A percentile compares a stretch with the other conserved stretches of the same genome.
phyloP scores from a whole-genome alignment of 1,140 invertebrate species.

The Zaprionus lachaisei region DNA sequence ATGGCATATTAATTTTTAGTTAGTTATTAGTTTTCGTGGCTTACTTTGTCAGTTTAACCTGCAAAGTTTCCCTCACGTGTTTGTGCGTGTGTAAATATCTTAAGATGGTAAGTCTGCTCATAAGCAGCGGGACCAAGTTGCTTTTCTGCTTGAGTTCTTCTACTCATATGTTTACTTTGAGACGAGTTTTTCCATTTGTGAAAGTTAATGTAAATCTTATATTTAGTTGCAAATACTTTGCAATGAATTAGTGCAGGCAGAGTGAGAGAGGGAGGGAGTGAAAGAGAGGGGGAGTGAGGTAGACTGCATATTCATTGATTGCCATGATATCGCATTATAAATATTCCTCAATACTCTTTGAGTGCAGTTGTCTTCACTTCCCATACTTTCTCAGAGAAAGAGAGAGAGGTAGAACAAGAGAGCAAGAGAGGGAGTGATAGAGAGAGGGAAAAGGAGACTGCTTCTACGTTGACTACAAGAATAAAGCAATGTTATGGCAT shows the following conservation, averaged over 20 bases:
- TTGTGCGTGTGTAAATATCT: slow-evolving; percentile 18
- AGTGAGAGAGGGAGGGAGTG: background rate
- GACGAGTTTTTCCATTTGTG: slow-evolving; percentile 27
- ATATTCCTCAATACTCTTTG: no score
- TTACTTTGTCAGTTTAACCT: slow-evolving; percentile 17
- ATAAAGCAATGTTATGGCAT: background rate
- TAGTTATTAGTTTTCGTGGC: slow-evolving; percentile 33
- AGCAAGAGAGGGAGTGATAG: background rate
- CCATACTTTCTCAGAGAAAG: background rate
- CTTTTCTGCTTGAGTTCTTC: slow-evolving; percentile 1
- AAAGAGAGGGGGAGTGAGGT: background rate
- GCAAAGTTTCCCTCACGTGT: slow-evolving; percentile 12
- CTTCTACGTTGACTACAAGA: background rate
- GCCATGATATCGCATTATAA: no score
- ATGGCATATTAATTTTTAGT: slow-evolving; percentile 74
- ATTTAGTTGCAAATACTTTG: slow-evolving; percentile 13
- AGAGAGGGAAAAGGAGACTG: no score
- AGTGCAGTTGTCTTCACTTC: no score
- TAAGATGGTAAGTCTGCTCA: slow-evolving; percentile 16
- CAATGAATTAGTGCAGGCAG: slow-evolving; percentile 17
- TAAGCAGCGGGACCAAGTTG: slow-evolving; percentile 1
- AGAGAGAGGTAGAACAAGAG: background rate
- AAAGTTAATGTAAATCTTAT: slow-evolving; percentile 30
- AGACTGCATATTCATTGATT: background rate
- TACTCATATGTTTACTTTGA: slow-evolving; percentile 36